Base-by-base conservation (phyloP, 2,888 invertebrate species). In the Brachyptera risi region DNA sequence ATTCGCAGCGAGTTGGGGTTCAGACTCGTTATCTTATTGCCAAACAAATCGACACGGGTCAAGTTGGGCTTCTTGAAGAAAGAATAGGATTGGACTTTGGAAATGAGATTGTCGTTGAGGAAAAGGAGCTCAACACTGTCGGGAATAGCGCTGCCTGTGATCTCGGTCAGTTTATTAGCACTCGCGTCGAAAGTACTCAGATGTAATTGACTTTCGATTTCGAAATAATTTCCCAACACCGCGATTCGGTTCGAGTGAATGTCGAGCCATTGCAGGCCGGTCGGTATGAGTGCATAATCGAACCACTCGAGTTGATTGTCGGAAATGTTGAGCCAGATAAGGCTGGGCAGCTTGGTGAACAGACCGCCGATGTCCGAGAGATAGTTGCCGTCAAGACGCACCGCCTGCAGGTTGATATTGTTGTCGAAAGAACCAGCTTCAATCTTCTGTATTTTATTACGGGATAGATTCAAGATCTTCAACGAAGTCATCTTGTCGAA, bases 31-130 rank as follows among this genome's bases (percentile, higher is more conserved):
- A 92, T 86, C 76, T 86, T 85, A 72, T 92, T 92, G 42, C 88
- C 88, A 71, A 86, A 88, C 60, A 92, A 78, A 74, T 92, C 91
- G 13, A 91, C 90, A 64, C 88, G 78, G 7, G 90, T 90, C 67
- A 92, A 77, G 74, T 92, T 92, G 0, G 88, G 88, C 74, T 92
- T 92, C 72, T 90, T 89, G 77, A 91, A 89, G 73, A 92, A 92
- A 9, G 91, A 89, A 71, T 90, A 91, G 13, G 91, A 90, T 71
- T 90, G 90, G 67, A 92, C 89, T 78, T 87, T 88, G 7, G 86
- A 83, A 66, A 92, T 90, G 56, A 84, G 78, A 76, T 92, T 92
- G 73, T 91, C 87, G 72, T 88, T 89, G 54, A 92, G 78, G 71
- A 87, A 88, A 50, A 91, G 75, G 74, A 87, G 82, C 76, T 90